These are phyloP conservation scores for Achatina immaculata DNA, from an alignment of 1,140 invertebrate species.

Conservation along the genomic window DNA sequence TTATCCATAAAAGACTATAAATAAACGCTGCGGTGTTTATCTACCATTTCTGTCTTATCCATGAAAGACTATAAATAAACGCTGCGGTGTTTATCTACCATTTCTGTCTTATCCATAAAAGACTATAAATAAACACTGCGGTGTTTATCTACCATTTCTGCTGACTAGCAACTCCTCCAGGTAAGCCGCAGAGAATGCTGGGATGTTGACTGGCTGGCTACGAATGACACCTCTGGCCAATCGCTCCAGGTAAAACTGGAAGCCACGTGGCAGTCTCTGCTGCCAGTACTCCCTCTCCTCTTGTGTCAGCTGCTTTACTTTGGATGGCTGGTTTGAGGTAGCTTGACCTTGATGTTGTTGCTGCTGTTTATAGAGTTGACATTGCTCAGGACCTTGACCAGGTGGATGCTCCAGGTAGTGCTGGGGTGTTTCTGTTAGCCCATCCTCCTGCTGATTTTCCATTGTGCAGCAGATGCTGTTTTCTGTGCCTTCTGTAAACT, in stretches of 20 bases:
- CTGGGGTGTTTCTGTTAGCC: neutral
- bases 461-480: neutral
- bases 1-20: no score
- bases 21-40: no score
- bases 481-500: no score
- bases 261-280: conserved; percentile 73
- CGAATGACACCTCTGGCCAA: conserved; percentile 76
- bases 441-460: neutral
- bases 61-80: no score
- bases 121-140: neutral
- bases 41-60: no score
- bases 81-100: no score
- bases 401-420: neutral
- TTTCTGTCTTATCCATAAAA: no score
- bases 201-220: conserved; percentile 75
- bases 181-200: conserved; percentile 76
- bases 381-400: neutral
- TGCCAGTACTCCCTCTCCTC: conserved; percentile 51
- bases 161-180: conserved; percentile 73
- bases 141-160: conserved; percentile 49
- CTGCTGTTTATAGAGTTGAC: neutral
- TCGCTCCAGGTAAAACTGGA: conserved; percentile 76
- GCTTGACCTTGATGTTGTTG: neutral
- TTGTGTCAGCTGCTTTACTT: neutral
- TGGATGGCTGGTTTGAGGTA: neutral